A percentile compares a stretch with the other conserved stretches of the same genome.
Conservation (phyloP, 2,888 invertebrate species). For the Ashinkailepas kermadecensis region DNA sequence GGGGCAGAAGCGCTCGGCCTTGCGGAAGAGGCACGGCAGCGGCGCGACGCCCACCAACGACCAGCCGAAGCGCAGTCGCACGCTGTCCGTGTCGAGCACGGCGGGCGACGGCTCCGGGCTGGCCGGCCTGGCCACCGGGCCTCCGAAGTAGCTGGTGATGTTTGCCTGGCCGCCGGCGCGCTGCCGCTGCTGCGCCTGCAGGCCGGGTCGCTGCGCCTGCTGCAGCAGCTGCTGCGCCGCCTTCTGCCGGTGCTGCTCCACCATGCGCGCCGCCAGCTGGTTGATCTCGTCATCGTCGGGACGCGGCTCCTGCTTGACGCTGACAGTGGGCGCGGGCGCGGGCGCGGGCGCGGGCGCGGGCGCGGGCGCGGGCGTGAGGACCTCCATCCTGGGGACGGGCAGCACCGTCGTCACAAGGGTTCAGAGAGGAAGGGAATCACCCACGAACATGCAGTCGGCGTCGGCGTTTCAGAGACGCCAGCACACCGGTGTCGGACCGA, state of each 20-base stretch:
- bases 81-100: slow-evolving; percentile 42
- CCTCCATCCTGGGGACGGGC: no score
- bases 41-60: slow-evolving; percentile 70
- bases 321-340: not conserved
- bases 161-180: slow-evolving; percentile 33
- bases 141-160: slow-evolving; percentile 33
- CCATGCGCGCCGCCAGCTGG: slow-evolving; percentile 77
- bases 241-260: slow-evolving; percentile 68
- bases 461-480: no score
- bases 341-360: no score
- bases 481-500: no score
- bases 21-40: slow-evolving; percentile 77
- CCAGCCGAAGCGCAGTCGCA: slow-evolving; percentile 72
- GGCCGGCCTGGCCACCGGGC: slow-evolving; percentile 35
- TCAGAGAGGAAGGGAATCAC: no score
- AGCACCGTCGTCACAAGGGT: no score
- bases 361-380: no score
- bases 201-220: slow-evolving; percentile 41
- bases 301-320: slow-evolving; percentile 63
- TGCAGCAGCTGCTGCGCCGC: slow-evolving; percentile 36
- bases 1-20: slow-evolving; percentile 44
- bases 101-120: slow-evolving; percentile 39
- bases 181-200: slow-evolving; percentile 37
- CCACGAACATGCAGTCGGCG: no score
- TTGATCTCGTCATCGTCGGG: slow-evolving; percentile 76